A percentile compares a stretch with the other conserved stretches of the same genome.
Evolutionary conservation across 2,888 invertebrate genomes (phyloP).

Genomic region (Gerris lacustris): DNA sequence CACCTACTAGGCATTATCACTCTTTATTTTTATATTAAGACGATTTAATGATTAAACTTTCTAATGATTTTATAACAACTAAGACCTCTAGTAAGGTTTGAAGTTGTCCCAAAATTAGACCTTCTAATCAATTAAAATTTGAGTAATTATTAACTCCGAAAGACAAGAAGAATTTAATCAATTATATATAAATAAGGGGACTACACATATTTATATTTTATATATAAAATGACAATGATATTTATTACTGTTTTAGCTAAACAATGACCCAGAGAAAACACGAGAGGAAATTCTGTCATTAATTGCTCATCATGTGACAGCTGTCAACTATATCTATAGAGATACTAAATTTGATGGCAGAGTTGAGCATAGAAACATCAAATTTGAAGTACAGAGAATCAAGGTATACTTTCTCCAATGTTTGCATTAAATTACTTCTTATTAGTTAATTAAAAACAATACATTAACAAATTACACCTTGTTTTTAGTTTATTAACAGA

Average conservation of each 20-base stretch:
- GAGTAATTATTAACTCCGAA: no score
- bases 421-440: no score
- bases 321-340: slow-evolving; percentile 93
- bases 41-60: no score
- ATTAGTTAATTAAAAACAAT: neutral
- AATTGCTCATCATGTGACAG: slow-evolving; percentile 96
- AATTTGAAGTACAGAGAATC: slow-evolving; percentile 87
- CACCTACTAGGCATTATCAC: no score
- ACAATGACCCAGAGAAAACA: slow-evolving; percentile 72
- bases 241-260: slow-evolving; percentile 43
- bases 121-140: no score
- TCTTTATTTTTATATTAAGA: no score
- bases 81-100: no score
- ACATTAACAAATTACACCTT: neutral
- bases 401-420: slow-evolving; percentile 47
- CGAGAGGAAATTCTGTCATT: slow-evolving; percentile 92
- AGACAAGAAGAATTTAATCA: no score
- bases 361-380: slow-evolving; percentile 79
- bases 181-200: no score
- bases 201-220: no score
- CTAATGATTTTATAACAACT: no score
- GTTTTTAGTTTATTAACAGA: neutral
- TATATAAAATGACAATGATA: slow-evolving; percentile 10
- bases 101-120: no score
- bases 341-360: slow-evolving; percentile 89